A percentile compares a stretch with the other conserved stretches of the same genome.
These are phyloP conservation scores for Schizopygopsis malacanthus DNA, from an alignment of 2,797 vertebrate species.

Conservation along the genomic window DNA sequence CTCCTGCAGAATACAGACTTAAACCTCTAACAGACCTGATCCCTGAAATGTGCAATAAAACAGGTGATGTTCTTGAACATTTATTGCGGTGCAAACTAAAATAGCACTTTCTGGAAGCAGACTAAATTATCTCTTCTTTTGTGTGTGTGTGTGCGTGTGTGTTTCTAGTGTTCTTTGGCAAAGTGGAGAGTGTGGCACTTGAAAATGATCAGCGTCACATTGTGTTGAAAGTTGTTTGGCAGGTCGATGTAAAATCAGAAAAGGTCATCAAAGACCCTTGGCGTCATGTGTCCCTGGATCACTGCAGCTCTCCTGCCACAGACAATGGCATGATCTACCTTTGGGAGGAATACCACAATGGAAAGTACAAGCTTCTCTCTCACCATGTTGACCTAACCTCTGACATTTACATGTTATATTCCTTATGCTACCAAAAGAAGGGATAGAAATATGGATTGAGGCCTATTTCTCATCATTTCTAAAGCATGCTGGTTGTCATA, in stretches of 20 bases:
- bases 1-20: neutral
- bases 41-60: constrained; percentile 13
- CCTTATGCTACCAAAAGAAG: neutral
- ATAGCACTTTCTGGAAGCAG: neutral
- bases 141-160: constrained; percentile 27
- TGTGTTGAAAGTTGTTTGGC: neutral
- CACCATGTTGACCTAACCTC: neutral
- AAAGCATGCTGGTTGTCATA: neutral
- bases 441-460: neutral
- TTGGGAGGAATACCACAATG: neutral
- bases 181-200: constrained; percentile 43
- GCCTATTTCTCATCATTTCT: neutral
- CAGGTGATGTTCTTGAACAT: constrained; percentile 34
- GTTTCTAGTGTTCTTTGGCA: constrained; percentile 54
- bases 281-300: neutral
- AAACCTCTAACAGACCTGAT: constrained; percentile 3
- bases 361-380: constrained; percentile 14
- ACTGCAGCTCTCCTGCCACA: constrained; percentile 28
- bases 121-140: neutral
- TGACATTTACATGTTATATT: constrained; percentile 11
- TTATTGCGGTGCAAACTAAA: neutral
- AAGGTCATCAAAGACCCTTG: neutral
- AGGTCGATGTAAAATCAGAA: neutral
- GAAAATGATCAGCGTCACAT: neutral
- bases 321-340: constrained; percentile 35